Evolutionary conservation across 1,140 invertebrate genomes (phyloP), one percentile per base, ranked within the genome.

Genomic region (Macrobrachium rosenbergii): DNA sequence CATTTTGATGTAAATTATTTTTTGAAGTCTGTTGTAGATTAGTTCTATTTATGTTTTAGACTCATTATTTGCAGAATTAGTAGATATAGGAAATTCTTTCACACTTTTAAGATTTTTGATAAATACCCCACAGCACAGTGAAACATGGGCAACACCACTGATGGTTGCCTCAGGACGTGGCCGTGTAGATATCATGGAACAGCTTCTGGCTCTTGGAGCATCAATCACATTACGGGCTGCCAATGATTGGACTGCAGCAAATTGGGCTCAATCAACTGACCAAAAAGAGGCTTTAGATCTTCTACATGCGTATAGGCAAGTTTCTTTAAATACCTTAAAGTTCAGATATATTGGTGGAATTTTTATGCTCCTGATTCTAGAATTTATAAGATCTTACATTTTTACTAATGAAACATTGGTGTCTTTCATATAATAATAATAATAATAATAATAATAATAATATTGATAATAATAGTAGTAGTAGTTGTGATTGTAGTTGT

Each of bases 81-180:
- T n/a, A n/a, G n/a, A n/a, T n/a, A n/a, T n/a, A n/a, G n/a, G 6
- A 14, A 52, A 16, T 21, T 60, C 60, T 11, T 21, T 62, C 11
- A 16, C 23, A n/a, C n/a, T n/a, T n/a, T 60, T 37, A n/a, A 11
- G 6, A 16, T 21, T 21, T 21, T 62, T 37, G 2, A 52, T 52
- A 52, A 10, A 52, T 52, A 6, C 77, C 12, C 37, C 93, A 90
- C 90, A 93, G 90, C 96, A 97, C 91, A 94, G 94, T 21, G 93
- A 93, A 78, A 95, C 95, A 5, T 94, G 94, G 63, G 94, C 95
- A 16, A 95, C 95, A 45, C 93, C 96, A 0, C 93, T 97, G 67
- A 97, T 97, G 95, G 94, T 95, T 0, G 95, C 95, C 11, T 94
- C 95, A 62, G 94, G 93, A 12, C 92, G 94, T 89, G 96, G 96